These are phyloP conservation scores for Lepidostoma basale DNA, from an alignment of 1,140 invertebrate genomes.

Conservation along the genomic window DNA sequence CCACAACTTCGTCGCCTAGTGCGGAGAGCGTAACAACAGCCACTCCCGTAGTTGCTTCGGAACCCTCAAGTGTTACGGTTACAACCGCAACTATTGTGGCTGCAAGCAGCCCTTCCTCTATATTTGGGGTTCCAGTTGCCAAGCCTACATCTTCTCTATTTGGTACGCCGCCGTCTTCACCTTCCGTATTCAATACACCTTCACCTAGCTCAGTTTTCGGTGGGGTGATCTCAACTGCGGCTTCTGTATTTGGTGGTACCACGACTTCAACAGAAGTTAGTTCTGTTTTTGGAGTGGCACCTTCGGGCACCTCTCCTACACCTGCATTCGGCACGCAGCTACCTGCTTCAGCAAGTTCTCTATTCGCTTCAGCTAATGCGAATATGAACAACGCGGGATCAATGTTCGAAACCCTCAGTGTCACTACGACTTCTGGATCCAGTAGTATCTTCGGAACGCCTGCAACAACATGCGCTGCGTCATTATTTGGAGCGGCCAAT, in stretches of 20 bases:
- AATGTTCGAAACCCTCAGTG: slow-evolving; percentile 27
- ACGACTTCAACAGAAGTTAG: background rate
- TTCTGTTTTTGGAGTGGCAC: too few relatives aligned
- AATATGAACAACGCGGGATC: slow-evolving; percentile 9
- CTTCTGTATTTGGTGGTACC: background rate
- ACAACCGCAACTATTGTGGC: background rate
- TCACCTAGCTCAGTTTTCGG: background rate
- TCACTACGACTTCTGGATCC: slow-evolving; percentile 4
- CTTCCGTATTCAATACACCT: slow-evolving; percentile 27
- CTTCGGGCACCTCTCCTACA: too few relatives aligned
- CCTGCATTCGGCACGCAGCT: slow-evolving; percentile 1
- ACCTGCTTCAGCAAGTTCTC: slow-evolving; percentile 8
- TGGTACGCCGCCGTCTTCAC: slow-evolving; percentile 1
- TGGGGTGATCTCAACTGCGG: background rate
- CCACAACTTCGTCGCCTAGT: background rate
- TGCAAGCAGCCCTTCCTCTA: background rate
- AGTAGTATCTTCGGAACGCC: slow-evolving; percentile 32
- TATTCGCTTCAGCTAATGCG: slow-evolving; percentile 22
- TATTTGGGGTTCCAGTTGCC: background rate
- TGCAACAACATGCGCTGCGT: slow-evolving; percentile 35
- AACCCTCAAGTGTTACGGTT: background rate
- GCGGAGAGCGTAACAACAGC: background rate
- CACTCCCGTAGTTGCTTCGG: background rate
- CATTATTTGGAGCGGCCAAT: slow-evolving; percentile 43
- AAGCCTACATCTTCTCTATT: background rate